phyloP scores from a whole-genome alignment of 92 coral and sea anemone species.

The Muricea muricata region DNA sequence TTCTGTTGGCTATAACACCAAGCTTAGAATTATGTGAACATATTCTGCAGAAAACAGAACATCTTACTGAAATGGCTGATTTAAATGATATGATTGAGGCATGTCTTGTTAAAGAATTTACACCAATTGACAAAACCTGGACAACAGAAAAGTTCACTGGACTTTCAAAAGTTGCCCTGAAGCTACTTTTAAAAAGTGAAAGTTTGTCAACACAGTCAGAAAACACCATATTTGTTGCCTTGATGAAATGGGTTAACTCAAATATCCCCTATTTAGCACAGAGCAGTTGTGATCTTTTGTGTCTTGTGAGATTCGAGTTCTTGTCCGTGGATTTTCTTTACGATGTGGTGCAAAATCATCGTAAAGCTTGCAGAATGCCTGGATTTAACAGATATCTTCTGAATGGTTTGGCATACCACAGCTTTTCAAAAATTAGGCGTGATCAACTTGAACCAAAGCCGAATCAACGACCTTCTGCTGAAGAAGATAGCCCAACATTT shows the following conservation, averaged over 20 bases:
- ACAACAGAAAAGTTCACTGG: neutral
- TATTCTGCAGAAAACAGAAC: neutral
- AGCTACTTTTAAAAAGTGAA: neutral
- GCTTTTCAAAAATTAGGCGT: neutral
- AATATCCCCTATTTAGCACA: no score
- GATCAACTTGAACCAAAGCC: neutral
- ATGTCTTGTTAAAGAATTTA: neutral
- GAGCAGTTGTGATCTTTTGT: neutral
- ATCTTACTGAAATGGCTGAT: neutral
- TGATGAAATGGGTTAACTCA: neutral
- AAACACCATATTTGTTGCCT: neutral
- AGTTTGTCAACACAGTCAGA: neutral
- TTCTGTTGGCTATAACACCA: neutral
- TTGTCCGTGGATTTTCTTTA: neutral
- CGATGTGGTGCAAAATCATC: neutral
- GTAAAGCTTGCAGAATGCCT: neutral
- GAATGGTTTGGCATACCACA: conserved; percentile 1
- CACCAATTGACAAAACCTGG: conserved; percentile 13
- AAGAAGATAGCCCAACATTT: neutral
- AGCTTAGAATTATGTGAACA: neutral
- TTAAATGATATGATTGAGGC: neutral
- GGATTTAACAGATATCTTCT: neutral
- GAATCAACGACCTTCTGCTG: neutral
- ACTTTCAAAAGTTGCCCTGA: neutral
- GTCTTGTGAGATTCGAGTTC: neutral